A percentile compares a stretch with the other conserved stretches of the same genome.
Conservation (phyloP, 2,113 vertebrate genomes). For the Paraplagusia blochii region DNA sequence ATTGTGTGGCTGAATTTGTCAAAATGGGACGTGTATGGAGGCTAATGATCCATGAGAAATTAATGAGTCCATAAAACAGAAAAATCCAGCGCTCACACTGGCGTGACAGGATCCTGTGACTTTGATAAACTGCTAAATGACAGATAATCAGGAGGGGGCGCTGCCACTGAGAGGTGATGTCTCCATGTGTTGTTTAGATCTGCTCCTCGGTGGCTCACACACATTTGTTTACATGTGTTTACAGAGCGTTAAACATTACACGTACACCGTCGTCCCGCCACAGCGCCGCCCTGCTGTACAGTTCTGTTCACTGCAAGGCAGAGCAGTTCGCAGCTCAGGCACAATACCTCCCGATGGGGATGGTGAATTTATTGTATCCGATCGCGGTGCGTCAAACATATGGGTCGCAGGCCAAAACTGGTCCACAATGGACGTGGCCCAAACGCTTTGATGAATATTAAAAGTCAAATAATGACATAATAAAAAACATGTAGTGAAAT, state of each 20-base stretch:
- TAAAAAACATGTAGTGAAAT: too few species aligned
- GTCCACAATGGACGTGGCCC: too few species aligned
- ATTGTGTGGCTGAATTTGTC: constrained; percentile 95
- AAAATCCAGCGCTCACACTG: constrained; percentile 84
- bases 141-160: constrained; percentile 84
- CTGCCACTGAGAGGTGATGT: not conserved
- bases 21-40: constrained; percentile 89
- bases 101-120: constrained; percentile 84
- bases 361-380: too few species aligned
- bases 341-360: too few species aligned
- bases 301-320: not conserved
- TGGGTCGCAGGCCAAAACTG: too few species aligned
- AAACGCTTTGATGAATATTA: too few species aligned
- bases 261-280: not conserved
- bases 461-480: too few species aligned
- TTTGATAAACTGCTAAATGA: constrained; percentile 89
- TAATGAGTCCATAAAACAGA: constrained; percentile 97
- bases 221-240: not conserved
- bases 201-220: too few species aligned
- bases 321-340: too few species aligned
- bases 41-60: constrained; percentile 98
- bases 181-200: not conserved
- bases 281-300: not conserved
- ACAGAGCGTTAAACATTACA: not conserved
- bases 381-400: too few species aligned